Evolutionary conservation across 2,113 vertebrate species (phyloP), one percentile per base, ranked within the genome.

Genomic region (Neomonachus schauinslandi): DNA sequence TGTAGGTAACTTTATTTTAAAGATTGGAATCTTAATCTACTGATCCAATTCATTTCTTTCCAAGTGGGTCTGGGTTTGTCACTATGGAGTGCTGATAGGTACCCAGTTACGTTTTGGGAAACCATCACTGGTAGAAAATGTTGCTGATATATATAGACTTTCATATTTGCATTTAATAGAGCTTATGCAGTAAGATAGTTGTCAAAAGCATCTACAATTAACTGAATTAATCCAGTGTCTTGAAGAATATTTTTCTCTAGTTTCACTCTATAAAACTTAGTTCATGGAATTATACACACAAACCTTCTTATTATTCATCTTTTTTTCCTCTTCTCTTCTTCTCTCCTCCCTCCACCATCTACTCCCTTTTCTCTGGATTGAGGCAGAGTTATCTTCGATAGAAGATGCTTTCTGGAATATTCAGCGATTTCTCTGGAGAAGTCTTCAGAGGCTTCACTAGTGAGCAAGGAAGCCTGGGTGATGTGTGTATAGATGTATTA

Each of bases 131-230:
- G 26, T 46, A 57, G 83, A 46, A 59, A 63, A 92, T 22, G 33
- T 95, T 92, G 67, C 53, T 89, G n/a, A 89, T 74, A 71, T 92
- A 71, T 39, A 67, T 96, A 93, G 39, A 84, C 10, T 91, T 96
- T 84, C 26, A 85, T 63, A 71, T 84, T 59, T 90, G 33, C 36
- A 53, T 87, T 87, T 92, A 88, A 76, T 28, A 39, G 67, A 81
- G 7, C 5, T 33, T 85, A 0, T 94, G 76, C 7, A 96, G 39
- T 87, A 61, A 89, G 69, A 55, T 69, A 16, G 63, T 93, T 88
- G 82, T 28, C 42, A 86, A 82, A 95, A 93, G 19, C 1, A 22
- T 67, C n/a, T 83, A 46, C 28, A 89, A 10, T 87, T 79, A 86
- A 79, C 74, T 67, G 55, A 90, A 91, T 91, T 84, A 67, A 76